Base-by-base conservation (phyloP, 2,888 invertebrate genomes). In the Endomychus coccineus region DNA sequence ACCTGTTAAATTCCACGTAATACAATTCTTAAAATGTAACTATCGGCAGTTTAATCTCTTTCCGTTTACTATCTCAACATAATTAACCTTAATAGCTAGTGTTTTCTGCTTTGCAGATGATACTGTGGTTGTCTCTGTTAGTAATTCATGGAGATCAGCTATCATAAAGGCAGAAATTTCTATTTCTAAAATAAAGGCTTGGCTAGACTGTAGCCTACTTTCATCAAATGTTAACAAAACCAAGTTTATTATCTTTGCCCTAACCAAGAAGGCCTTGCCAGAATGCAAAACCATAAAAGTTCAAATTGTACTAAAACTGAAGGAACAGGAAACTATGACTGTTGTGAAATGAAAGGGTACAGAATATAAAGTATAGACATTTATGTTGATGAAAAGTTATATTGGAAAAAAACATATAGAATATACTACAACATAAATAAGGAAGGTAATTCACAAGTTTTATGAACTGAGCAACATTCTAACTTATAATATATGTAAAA, bases 171-270 rank as follows among this genome's bases (percentile, higher is more conserved):
- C 21, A 19, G n/a, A 19, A 19, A n/a, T 7, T 6, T 6, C 21
- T 7, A 19, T 19, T 7, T 7, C 6, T 19, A 19, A 6, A 19
- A n/a, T 19, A n/a, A 19, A 19, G 21, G n/a, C n/a, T 7, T n/a
- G 21, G 21, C 21, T 19, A n/a, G 21, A 19, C 21, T 19, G n/a
- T n/a, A 19, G 6, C n/a, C 21, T 7, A 19, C n/a, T 19, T 6
- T 7, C 21, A 19, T 19, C n/a, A n/a, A 19, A 19, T 19, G n/a
- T n/a, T 19, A 19, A n/a, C 21, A 19, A 19, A n/a, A 19, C 21
- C 21, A 19, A 19, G 21, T 19, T 19, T 19, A 19, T 19, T n/a
- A 19, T n/a, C n/a, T 19, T 19, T 19, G 21, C 6, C n/a, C 21
- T 19, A 19, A 19, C 21, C 6, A n/a, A 19, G 21, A 19, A n/a